These are phyloP conservation scores for Plestiodon gilberti DNA, from an alignment of 2,113 vertebrate species.

Conservation along the genomic window DNA sequence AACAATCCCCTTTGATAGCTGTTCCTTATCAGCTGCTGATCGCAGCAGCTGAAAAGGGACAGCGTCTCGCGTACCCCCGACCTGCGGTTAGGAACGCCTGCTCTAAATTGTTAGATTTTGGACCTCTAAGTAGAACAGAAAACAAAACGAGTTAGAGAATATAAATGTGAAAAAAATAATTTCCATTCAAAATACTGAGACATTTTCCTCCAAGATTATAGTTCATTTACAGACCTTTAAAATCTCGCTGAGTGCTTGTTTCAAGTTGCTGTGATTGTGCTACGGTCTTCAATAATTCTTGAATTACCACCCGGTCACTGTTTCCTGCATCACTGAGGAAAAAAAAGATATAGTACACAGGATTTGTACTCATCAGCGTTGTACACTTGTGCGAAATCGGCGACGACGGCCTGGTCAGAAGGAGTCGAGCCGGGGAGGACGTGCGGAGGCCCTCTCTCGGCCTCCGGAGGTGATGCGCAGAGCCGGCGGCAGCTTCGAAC, in stretches of 20 bases:
- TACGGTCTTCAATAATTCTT: slow-evolving; percentile 96
- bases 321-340: slow-evolving; percentile 89
- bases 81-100: too few relatives aligned
- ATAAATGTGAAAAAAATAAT: neutral
- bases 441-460: too few relatives aligned
- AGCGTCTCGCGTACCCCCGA: too few relatives aligned
- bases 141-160: neutral
- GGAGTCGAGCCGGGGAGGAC: too few relatives aligned
- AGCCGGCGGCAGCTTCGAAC: too few relatives aligned
- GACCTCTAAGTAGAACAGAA: neutral
- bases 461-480: too few relatives aligned
- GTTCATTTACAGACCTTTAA: slow-evolving; percentile 86
- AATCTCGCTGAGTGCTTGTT: slow-evolving; percentile 92
- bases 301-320: slow-evolving; percentile 95
- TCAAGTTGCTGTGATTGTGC: slow-evolving; percentile 98
- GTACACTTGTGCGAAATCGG: too few relatives aligned
- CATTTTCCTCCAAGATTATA: slow-evolving; percentile 2
- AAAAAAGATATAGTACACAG: slow-evolving; percentile 37
- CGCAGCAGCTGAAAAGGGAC: too few relatives aligned
- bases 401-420: too few relatives aligned
- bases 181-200: neutral
- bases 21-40: too few relatives aligned
- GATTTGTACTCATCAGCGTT: too few relatives aligned
- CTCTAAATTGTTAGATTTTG: neutral
- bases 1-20: too few relatives aligned